Evolutionary conservation across 1,140 invertebrate species (phyloP).

Genomic region (Lucilia cuprina): DNA sequence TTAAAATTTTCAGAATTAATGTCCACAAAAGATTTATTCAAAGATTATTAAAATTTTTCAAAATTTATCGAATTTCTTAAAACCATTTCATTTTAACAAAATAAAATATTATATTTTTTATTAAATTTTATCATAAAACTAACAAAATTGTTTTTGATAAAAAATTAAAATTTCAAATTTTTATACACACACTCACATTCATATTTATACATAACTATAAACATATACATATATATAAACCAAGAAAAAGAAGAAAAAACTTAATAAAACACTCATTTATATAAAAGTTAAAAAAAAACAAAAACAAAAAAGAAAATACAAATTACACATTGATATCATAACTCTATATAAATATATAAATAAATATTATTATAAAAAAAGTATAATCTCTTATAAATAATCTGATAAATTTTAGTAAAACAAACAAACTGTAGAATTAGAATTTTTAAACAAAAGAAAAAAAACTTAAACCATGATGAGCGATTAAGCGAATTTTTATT

Average conservation of each 20-base stretch:
- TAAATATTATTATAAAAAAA: background rate
- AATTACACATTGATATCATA: constrained; percentile 25
- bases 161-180: background rate
- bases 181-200: background rate
- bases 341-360: constrained; percentile 27
- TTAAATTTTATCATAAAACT: background rate
- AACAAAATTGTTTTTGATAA: background rate
- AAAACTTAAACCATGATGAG: background rate
- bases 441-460: background rate
- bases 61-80: no score
- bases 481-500: background rate
- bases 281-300: background rate
- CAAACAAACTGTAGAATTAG: constrained; percentile 22
- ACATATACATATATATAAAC: background rate
- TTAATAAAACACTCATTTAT: background rate
- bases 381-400: constrained; percentile 32
- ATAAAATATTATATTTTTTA: no score
- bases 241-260: background rate
- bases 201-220: background rate
- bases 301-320: background rate
- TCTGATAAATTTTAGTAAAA: constrained; percentile 28
- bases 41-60: no score
- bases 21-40: no score
- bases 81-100: no score
- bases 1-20: no score